Percentiles rank a stretch among this genome's conserved stretches.
These are phyloP conservation scores for Luperina testacea DNA, from an alignment of 2,888 invertebrate species.

Conservation along the genomic window DNA sequence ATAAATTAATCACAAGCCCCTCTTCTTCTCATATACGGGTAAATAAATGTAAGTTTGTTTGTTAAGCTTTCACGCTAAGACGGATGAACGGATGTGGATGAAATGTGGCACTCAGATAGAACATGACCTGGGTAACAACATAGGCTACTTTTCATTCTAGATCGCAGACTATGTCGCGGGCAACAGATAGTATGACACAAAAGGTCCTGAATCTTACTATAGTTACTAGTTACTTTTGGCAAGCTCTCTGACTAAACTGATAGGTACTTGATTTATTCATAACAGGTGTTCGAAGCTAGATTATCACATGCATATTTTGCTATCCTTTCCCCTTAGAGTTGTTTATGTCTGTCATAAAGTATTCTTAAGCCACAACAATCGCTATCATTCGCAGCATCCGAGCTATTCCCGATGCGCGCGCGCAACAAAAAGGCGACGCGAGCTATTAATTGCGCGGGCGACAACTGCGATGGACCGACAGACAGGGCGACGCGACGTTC, in stretches of 20 bases:
- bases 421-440: constrained; percentile 47
- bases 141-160: too few species aligned
- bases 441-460: constrained; percentile 67
- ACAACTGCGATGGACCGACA: constrained; percentile 54
- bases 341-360: constrained; percentile 36
- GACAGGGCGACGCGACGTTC: constrained; percentile 64
- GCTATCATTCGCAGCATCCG: constrained; percentile 48
- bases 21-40: too few species aligned
- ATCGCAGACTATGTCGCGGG: too few species aligned
- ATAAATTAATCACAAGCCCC: too few species aligned
- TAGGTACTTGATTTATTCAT: not conserved
- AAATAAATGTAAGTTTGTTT: too few species aligned
- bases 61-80: too few species aligned
- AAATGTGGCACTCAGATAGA: too few species aligned
- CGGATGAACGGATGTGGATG: too few species aligned
- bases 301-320: not conserved
- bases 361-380: constrained; percentile 36
- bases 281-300: not conserved
- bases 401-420: constrained; percentile 45
- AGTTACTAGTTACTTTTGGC: too few species aligned
- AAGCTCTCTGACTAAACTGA: not conserved
- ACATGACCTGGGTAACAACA: too few species aligned
- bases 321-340: not conserved
- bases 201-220: not conserved
- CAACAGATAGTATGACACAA: too few species aligned